These are phyloP conservation scores for Leucophenga maculata DNA, from an alignment of 2,888 invertebrate genomes.

Conservation along the genomic window DNA sequence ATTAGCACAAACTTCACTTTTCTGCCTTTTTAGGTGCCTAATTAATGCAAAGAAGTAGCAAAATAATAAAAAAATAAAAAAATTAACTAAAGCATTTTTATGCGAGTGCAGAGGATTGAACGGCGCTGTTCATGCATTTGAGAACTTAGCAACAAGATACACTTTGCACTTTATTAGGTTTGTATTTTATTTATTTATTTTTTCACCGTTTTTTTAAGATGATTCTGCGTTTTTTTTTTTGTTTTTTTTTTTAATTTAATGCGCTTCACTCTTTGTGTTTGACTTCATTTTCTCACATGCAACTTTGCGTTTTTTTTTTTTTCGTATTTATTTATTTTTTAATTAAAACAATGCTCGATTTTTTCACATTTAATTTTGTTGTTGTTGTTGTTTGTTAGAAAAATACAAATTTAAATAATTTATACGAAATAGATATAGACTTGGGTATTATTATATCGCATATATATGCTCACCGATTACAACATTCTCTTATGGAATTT, in stretches of 20 bases:
- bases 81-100: neutral
- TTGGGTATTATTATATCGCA: neutral
- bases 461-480: slow-evolving; percentile 1
- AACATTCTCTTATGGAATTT: neutral
- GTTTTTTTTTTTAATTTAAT: slow-evolving; percentile 22
- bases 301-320: slow-evolving; percentile 1
- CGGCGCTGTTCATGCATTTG: neutral
- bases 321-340: slow-evolving; percentile 13
- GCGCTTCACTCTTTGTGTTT: slow-evolving; percentile 32
- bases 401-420: slow-evolving; percentile 22
- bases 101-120: neutral
- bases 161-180: neutral
- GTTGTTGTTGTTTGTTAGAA: neutral
- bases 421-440: slow-evolving; percentile 28
- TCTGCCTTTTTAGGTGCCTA: neutral
- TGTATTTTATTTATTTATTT: neutral
- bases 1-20: slow-evolving; percentile 11
- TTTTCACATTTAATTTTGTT: neutral
- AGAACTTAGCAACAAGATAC: slow-evolving; percentile 3
- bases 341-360: slow-evolving; percentile 16
- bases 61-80: neutral
- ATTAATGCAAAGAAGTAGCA: neutral
- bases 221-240: slow-evolving; percentile 34
- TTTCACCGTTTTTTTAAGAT: neutral
- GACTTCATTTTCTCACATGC: slow-evolving; percentile 62